Evolutionary conservation across 1,140 invertebrate species (phyloP), one percentile per base, ranked within the genome.

Genomic region (Drosophila nigrodunni): DNA sequence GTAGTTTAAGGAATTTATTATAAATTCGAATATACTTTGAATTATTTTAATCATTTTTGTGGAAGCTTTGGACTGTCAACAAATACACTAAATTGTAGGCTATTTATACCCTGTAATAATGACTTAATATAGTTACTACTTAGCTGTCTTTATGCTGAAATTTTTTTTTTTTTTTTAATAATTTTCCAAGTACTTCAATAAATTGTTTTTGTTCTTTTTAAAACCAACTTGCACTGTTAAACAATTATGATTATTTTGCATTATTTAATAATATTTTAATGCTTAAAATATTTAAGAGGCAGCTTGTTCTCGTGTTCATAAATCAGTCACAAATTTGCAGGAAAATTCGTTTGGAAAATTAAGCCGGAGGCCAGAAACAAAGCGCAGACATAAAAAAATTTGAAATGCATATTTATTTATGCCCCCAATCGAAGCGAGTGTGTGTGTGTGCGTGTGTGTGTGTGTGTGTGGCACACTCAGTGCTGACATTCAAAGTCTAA

Each of bases 401-500:
- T 74, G 58, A 59, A 57, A 13, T 18, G 34, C 69, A 87, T 81
- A 86, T 70, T 75, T 87, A 87, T 88, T 82, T 87, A 87, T 86
- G 77, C 83, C 78, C 72, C 44, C 57, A 49, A 47, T 47, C 37
- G 7, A 46, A n/a, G 15, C 39, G 15, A 58, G 52, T 61, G 30
- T 37, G 47, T 54, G 25, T 55, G 34, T 15, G 59, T 62, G 58
- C 39, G 49, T 49, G 21, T n/a, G n/a, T 59, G 21, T 10, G 44
- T 71, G 58, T 47, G 35, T 60, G 21, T 71, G 49, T 61, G 21
- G 8, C 34, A 37, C 49, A 61, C 47, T 70, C 44, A 44, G 39
- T 44, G 72, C 77, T 79, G 83, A 71, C 83, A 87, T 83, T 88
- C 80, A 89, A 80, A 66, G 77, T 89, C 83, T 89, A 88, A 88